A percentile compares a stretch with the other conserved stretches of the same genome.
phyloP scores from a whole-genome alignment of 2,797 vertebrate species.

The Paedocypris micromegethes region DNA sequence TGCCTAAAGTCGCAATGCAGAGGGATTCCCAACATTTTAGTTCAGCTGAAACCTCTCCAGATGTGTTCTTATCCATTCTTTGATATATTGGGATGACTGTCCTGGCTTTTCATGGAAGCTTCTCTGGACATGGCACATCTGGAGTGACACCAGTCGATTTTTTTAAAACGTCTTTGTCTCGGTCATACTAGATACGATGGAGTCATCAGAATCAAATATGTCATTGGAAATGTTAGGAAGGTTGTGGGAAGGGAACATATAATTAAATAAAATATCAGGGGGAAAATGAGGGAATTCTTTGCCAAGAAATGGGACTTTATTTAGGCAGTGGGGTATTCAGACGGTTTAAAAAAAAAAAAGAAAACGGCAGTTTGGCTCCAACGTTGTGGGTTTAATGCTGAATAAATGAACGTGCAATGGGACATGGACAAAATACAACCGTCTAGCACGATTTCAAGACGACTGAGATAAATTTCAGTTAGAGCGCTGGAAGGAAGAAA shows the following conservation, averaged over 20 bases:
- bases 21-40: conserved; percentile 8
- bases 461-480: conserved; percentile 23
- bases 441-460: conserved; percentile 16
- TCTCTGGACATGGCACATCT: too few relatives aligned
- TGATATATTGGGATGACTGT: too few relatives aligned
- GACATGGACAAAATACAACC: conserved; percentile 32
- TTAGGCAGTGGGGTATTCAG: conserved; percentile 28
- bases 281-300: conserved; percentile 40
- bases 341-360: conserved; percentile 44
- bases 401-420: conserved; percentile 38
- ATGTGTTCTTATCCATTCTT: not conserved
- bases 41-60: conserved; percentile 14
- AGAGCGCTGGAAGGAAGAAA: conserved; percentile 18
- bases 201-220: conserved; percentile 33
- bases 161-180: conserved; percentile 12
- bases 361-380: conserved; percentile 12
- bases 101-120: too few relatives aligned
- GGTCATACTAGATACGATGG: too few relatives aligned
- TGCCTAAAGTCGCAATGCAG: conserved; percentile 10
- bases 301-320: conserved; percentile 40
- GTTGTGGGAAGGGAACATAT: conserved; percentile 33
- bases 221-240: conserved; percentile 39
- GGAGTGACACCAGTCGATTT: not conserved
- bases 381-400: conserved; percentile 19
- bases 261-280: conserved; percentile 42